Base-by-base conservation (phyloP, 2,797 vertebrate genomes). In the Gadopsis bispinosus region DNA sequence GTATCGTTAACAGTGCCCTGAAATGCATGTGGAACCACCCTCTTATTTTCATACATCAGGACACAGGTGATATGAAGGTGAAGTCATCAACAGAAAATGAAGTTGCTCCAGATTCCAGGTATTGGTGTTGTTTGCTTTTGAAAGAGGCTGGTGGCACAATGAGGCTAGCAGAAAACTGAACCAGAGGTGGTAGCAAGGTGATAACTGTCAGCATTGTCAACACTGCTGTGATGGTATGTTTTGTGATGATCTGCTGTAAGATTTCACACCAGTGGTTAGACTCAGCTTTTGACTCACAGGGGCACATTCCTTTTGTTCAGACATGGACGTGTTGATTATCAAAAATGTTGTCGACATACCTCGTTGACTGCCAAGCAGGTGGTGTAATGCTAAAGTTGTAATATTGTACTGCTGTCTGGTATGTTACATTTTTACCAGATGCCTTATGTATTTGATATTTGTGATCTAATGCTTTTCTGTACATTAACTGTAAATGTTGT, bases 31-130 rank as follows among this genome's bases (percentile, higher is more conserved):
- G 41, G 7, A 45, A 12, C 47, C 9, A 4, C 17, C n/a, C 4
- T 54, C 19, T 61, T 55, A 12, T 35, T 67, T 60, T 67, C 4
- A 17, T 54, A 47, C 41, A 14, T 43, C 7, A 56, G 8, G 12
- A 61, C 45, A 43, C 22, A 55, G 45, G 31, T 31, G 12, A 74
- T 4, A 43, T 29, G 14, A 19, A 69, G 60, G 7, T 71, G 77
- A 83, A 62, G 65, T 83, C 77, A 73, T 19, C 51, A 47, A 59
- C 48, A 69, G 71, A 87, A 88, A 91, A 88, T 86, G 76, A 81
- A 81, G 83, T 41, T 13, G 0, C 11, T 79, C 78, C 64, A 75
- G 79, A 90, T 91, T 91, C 82, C 83, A 88, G 84, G 69, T 64
- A 66, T 60, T 80, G 86, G 63, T 69, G 56, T 69, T 76, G 45